These are phyloP conservation scores for Austrolebias charrua DNA, from an alignment of 2,797 vertebrate species.

Conservation along the genomic window DNA sequence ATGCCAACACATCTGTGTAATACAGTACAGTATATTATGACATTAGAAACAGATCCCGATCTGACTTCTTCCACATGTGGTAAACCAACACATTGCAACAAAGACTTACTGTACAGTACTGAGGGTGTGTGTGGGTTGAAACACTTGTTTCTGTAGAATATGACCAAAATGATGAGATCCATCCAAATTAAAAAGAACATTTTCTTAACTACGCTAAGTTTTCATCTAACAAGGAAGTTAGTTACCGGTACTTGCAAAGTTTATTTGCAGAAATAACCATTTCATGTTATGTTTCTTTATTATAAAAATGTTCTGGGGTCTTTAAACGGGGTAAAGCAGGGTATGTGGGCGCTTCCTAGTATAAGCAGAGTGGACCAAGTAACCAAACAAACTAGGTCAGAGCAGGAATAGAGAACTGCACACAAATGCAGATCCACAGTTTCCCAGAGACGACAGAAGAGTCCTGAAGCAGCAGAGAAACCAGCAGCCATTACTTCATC, in stretches of 20 bases:
- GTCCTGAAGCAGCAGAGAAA: conserved; percentile 7
- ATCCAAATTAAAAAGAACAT: neutral
- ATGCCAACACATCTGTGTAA: too few relatives aligned
- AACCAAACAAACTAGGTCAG: conserved; percentile 71
- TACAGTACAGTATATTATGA: too few relatives aligned
- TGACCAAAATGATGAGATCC: conserved; percentile 1
- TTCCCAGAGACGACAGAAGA: conserved; percentile 25
- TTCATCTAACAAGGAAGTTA: neutral
- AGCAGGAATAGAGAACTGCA: conserved; percentile 59
- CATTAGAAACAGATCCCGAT: conserved; percentile 63
- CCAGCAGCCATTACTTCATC: neutral
- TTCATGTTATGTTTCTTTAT: conserved; percentile 7
- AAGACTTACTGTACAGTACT: too few relatives aligned
- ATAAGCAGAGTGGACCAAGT: conserved; percentile 56
- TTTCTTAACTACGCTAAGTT: neutral
- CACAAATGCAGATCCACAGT: conserved; percentile 19
- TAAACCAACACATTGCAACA: conserved; percentile 34
- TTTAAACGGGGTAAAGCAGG: conserved; percentile 6
- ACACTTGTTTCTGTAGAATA: neutral
- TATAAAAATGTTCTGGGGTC: conserved; percentile 10
- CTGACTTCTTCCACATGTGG: conserved; percentile 16
- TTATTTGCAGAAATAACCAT: neutral
- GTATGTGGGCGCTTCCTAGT: conserved; percentile 17
- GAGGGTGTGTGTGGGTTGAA: too few relatives aligned
- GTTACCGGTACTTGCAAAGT: neutral